phyloP scores from a whole-genome alignment of 2,113 vertebrate species.

The Garra rufa region DNA sequence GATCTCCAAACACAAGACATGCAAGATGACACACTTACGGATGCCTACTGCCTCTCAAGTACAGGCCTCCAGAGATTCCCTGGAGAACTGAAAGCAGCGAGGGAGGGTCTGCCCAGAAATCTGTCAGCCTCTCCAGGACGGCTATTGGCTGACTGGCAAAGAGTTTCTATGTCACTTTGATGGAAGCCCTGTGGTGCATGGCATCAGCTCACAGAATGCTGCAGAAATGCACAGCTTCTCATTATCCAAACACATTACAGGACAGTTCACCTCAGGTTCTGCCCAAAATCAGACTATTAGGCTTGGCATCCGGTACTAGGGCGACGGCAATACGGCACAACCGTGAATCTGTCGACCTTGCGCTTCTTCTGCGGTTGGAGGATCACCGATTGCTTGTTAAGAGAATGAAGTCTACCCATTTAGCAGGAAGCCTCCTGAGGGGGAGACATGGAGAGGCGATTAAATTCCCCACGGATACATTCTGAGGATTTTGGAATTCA shows the following conservation, averaged over 20 bases:
- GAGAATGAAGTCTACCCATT: slow-evolving; percentile 8
- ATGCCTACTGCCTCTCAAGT: slow-evolving; percentile 10
- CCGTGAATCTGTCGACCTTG: slow-evolving; percentile 22
- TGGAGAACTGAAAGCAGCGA: neutral
- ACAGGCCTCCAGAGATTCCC: slow-evolving; percentile 25
- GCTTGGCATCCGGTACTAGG: slow-evolving; percentile 13
- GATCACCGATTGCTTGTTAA: slow-evolving; percentile 46
- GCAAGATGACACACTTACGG: slow-evolving; percentile 28
- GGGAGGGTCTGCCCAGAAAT: slow-evolving; percentile 6
- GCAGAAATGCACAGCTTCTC: slow-evolving; percentile 26
- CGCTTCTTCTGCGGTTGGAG: slow-evolving; percentile 8
- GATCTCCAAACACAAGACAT: slow-evolving; percentile 14
- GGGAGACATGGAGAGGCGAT: slow-evolving; percentile 2
- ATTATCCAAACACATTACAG: slow-evolving; percentile 46
- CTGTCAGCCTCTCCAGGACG: neutral
- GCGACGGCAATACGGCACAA: slow-evolving; percentile 12
- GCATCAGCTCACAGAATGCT: slow-evolving; percentile 20
- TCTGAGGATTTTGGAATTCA: slow-evolving; percentile 5
- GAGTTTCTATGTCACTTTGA: slow-evolving; percentile 45
- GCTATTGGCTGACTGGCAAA: slow-evolving; percentile 36
- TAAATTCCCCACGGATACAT: slow-evolving; percentile 41
- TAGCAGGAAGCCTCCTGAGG: slow-evolving; percentile 25
- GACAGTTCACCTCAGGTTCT: slow-evolving; percentile 43
- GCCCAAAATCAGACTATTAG: slow-evolving; percentile 39
- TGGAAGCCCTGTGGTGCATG: slow-evolving; percentile 34